Percentiles rank a stretch among this genome's conserved stretches.
These are phyloP conservation scores for Criorhina ranunculi DNA, from an alignment of 2,888 invertebrate species.

Conservation along the genomic window DNA sequence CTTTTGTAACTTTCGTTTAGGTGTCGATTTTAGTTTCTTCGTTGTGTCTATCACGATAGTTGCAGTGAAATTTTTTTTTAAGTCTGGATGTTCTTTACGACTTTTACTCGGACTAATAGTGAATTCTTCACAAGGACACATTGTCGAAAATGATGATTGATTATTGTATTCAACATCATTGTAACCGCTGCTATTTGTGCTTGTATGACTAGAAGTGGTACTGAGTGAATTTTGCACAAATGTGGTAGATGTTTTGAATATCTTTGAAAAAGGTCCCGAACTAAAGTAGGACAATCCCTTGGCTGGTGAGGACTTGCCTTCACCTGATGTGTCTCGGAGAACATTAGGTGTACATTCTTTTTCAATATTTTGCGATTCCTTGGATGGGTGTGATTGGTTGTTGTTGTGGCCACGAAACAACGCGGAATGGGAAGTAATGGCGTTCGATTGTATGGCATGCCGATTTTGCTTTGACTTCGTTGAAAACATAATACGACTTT, in stretches of 20 bases:
- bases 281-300: conserved; percentile 73
- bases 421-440: conserved; percentile 30
- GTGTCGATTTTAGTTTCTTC: conserved; percentile 14
- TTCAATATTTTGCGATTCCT: conserved; percentile 24
- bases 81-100: neutral
- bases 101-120: conserved; percentile 1
- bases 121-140: neutral
- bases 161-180: too few relatives aligned
- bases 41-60: neutral
- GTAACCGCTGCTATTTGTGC: too few relatives aligned
- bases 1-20: neutral
- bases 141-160: neutral
- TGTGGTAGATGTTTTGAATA: conserved; percentile 76
- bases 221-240: conserved; percentile 75
- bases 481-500: conserved; percentile 54
- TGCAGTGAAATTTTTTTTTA: neutral
- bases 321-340: conserved; percentile 12
- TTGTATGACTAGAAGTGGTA: conserved; percentile 30
- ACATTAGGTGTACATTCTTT: conserved; percentile 26
- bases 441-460: conserved; percentile 8
- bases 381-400: conserved; percentile 11
- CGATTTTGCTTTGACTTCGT: conserved; percentile 52
- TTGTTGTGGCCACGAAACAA: conserved; percentile 28
- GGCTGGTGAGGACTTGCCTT: conserved; percentile 43
- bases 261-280: conserved; percentile 72